phyloP scores from a whole-genome alignment of 2,888 invertebrate species.

The Parasteatoda lunata region DNA sequence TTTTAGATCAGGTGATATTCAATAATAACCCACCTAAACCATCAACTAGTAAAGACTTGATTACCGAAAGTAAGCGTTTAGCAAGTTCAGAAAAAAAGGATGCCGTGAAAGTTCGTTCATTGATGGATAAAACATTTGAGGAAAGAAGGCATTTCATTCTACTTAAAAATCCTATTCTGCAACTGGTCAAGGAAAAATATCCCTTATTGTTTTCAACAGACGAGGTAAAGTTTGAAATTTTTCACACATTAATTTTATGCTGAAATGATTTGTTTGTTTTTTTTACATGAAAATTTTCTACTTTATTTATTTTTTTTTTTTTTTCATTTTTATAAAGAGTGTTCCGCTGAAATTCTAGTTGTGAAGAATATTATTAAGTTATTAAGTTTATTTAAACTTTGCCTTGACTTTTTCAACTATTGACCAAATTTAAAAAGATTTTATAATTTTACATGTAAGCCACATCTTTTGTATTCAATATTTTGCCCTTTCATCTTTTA shows the following conservation, averaged over 20 bases:
- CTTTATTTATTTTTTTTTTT: too few species aligned
- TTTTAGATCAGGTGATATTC: conserved; percentile 6
- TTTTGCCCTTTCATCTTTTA: too few species aligned
- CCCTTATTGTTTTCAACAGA: conserved; percentile 27
- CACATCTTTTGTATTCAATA: too few species aligned
- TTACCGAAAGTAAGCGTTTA: conserved; percentile 3
- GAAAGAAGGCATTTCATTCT: conserved; percentile 22
- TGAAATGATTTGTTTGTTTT: too few species aligned
- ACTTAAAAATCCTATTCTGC: background rate
- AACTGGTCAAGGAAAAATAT: conserved; percentile 24
- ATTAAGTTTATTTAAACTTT: too few species aligned
- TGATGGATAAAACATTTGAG: conserved; percentile 28
- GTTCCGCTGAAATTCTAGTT: background rate
- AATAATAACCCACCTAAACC: background rate
- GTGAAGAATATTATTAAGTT: too few species aligned
- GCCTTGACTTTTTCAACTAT: too few species aligned
- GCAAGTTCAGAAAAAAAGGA: conserved; percentile 19
- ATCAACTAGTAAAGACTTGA: background rate
- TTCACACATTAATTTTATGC: too few species aligned
- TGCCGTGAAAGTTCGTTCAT: background rate
- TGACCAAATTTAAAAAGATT: too few species aligned
- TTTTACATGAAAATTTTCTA: too few species aligned
- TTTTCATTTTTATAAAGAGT: background rate
- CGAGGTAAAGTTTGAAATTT: conserved; percentile 34
- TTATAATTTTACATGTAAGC: too few species aligned